Conservation (phyloP, 2,113 vertebrate species). For the Machaerirhynchus nigripectus region DNA sequence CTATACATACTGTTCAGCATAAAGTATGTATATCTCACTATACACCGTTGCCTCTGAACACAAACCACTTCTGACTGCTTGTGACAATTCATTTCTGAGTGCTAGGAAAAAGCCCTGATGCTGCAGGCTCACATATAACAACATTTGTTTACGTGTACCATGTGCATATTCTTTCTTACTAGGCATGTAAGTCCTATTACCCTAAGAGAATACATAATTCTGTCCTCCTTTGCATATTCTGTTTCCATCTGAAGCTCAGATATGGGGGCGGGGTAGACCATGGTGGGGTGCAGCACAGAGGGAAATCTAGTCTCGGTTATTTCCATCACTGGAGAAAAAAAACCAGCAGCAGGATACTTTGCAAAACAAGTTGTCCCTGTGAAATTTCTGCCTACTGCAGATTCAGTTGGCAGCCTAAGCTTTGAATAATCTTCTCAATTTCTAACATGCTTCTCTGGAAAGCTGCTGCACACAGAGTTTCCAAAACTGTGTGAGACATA, state of each 20-base stretch:
- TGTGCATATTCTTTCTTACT: neutral
- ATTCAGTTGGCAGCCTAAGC: neutral
- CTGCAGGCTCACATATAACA: neutral
- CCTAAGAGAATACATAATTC: neutral
- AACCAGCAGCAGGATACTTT: neutral
- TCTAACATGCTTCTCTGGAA: neutral
- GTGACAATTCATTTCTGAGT: neutral
- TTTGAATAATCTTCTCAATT: neutral
- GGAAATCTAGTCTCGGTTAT: neutral
- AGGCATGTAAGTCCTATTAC: neutral
- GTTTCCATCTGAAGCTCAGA: neutral
- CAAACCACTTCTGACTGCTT: neutral
- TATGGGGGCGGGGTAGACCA: neutral
- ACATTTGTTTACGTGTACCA: neutral
- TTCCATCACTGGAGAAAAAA: neutral
- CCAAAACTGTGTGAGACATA: neutral
- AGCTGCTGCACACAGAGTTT: neutral
- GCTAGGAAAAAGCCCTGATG: neutral
- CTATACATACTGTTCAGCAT: neutral
- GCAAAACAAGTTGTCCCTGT: constrained; percentile 23
- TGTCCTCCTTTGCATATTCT: neutral
- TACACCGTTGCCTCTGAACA: neutral
- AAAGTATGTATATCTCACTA: neutral
- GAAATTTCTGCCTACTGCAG: constrained; percentile 21
- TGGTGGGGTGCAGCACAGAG: neutral